Evolutionary conservation across 2,113 vertebrate genomes (phyloP), one percentile per base, ranked within the genome.

Genomic region (Trichechus manatus): DNA sequence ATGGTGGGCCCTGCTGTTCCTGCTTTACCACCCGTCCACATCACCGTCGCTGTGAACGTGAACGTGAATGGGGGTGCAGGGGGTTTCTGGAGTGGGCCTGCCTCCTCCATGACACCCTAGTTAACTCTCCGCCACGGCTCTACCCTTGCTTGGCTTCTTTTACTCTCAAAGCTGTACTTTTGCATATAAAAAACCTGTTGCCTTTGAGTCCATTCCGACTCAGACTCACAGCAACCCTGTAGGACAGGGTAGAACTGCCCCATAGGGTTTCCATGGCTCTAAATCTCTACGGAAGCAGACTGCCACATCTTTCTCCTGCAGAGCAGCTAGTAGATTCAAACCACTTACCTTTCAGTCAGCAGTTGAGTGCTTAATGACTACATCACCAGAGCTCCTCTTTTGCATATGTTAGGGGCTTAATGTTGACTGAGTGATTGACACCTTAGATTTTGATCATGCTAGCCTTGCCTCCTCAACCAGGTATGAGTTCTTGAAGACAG

Each of bases 401-500:
- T 31, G 9, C 72, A 0, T 19, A 10, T 8, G 1, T 9, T 13
- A 19, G 17, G 25, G 42, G 15, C 70, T 70, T 83, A 25, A 22
- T 47, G n/a, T 9, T 10, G 39, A 14, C 74, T 78, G 42, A n/a
- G 13, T 47, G 75, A 29, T 17, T 47, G 47, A 47, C 6, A 29
- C 50, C 56, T 75, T 47, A 2, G 11, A 8, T 44, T 47, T 63
- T 11, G 50, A 47, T 6, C 50, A 20, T 2, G 56, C 56, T n/a
- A 1, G 36, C 44, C 44, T 74, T 59, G 33, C 80, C 59, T 93
- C 27, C 59, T 90, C 59, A 10, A 39, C 75, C 44, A 50, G 68
- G 33, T 72, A 36, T 77, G 39, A 36, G 36, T 87, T 79, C 94
- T 83, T 56, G 63, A 87, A 84, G 94, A 74, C 59, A 59, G 72